Percentiles rank a stretch among this genome's conserved stretches.
phyloP scores from a whole-genome alignment of 1,140 invertebrate genomes.

The Drosophila pectinifera region DNA sequence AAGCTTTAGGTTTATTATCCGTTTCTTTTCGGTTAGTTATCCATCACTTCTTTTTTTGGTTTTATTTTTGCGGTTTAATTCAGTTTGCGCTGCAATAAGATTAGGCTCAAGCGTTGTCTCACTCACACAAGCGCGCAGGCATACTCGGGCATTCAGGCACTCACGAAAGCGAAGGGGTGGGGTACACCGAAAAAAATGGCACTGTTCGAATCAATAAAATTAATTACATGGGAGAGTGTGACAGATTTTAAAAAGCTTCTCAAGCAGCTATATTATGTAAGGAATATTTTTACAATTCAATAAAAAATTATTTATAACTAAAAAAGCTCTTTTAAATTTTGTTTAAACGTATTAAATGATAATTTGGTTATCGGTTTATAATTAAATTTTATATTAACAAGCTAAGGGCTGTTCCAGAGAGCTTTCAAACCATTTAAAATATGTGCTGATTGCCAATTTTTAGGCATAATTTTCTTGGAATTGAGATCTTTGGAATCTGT shows the following conservation, averaged over 20 bases:
- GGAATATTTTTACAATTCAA: not conserved
- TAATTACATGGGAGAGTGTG: no score
- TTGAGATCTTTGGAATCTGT: not conserved
- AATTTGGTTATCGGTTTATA: not conserved
- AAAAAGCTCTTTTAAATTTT: no score
- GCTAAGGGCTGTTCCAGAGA: no score
- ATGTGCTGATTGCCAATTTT: not conserved
- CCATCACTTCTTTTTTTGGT: slow-evolving; percentile 25
- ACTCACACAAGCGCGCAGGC: slow-evolving; percentile 21
- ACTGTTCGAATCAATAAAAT: not conserved
- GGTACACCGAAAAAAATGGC: slow-evolving; percentile 16
- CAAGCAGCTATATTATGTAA: no score
- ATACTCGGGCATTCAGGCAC: slow-evolving; percentile 30
- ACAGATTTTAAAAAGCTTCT: no score
- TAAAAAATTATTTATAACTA: no score
- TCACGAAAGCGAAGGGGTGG: slow-evolving; percentile 32
- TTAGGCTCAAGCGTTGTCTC: slow-evolving; percentile 42
- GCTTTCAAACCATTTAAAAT: no score
- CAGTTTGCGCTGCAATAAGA: slow-evolving; percentile 64
- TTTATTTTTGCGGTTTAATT: slow-evolving; percentile 33
- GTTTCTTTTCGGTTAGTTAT: slow-evolving; percentile 44
- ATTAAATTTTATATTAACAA: no score
- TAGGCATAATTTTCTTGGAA: not conserved
- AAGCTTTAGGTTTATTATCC: slow-evolving; percentile 79
- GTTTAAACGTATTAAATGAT: no score